Percentiles rank a stretch among this genome's conserved stretches.
These are phyloP conservation scores for Xenopus petersii DNA, from an alignment of 2,797 vertebrate genomes.

Conservation along the genomic window DNA sequence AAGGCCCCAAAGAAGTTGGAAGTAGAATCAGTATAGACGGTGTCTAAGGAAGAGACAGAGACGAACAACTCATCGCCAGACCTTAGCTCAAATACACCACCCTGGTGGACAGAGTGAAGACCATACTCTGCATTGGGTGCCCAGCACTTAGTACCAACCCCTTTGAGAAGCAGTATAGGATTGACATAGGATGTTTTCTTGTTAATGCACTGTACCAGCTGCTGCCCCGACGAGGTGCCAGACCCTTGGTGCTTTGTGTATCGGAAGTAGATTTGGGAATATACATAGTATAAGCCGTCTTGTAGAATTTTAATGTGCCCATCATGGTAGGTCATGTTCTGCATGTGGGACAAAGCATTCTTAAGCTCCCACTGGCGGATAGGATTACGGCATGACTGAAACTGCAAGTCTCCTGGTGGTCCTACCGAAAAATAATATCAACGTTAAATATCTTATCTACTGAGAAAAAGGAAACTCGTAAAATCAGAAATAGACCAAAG, in stretches of 20 bases:
- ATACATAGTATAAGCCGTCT: conserved; percentile 85
- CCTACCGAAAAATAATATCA: conserved; percentile 24
- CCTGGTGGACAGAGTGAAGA: conserved; percentile 86
- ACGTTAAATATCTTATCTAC: too few relatives aligned
- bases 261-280: conserved; percentile 85
- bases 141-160: conserved; percentile 87
- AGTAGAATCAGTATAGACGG: conserved; percentile 73
- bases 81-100: conserved; percentile 83
- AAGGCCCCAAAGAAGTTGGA: conserved; percentile 86
- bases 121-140: conserved; percentile 80
- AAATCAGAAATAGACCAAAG: too few relatives aligned
- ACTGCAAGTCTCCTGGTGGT: conserved; percentile 29
- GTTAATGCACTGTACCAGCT: conserved; percentile 85
- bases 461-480: too few relatives aligned
- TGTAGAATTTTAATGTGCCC: conserved; percentile 78
- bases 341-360: conserved; percentile 78
- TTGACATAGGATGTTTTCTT: conserved; percentile 78
- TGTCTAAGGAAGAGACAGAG: conserved; percentile 77
- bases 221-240: conserved; percentile 66
- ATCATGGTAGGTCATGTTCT: conserved; percentile 78
- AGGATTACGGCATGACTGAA: conserved; percentile 83
- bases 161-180: conserved; percentile 83
- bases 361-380: conserved; percentile 75
- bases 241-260: conserved; percentile 62
- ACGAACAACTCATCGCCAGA: conserved; percentile 84